Percentiles rank a stretch among this genome's conserved stretches.
phyloP scores from a whole-genome alignment of 1,140 invertebrate genomes.

The Venustaconcha ellipsiformis region DNA sequence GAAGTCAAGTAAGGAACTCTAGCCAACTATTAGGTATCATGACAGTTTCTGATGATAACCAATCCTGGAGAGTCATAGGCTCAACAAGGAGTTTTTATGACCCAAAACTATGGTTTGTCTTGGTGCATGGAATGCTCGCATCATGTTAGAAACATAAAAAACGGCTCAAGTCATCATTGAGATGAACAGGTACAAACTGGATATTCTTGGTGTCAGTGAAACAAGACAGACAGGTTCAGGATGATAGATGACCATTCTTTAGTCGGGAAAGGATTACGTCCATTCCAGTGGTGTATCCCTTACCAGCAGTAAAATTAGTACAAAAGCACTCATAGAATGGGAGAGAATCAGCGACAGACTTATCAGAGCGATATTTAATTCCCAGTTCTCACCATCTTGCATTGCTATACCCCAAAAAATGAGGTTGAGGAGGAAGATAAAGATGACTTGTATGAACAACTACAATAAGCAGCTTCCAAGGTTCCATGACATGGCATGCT shows the following conservation, averaged over 20 bases:
- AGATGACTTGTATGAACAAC: too few species aligned
- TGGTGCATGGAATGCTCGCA: slow-evolving; percentile 18
- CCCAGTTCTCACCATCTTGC: too few species aligned
- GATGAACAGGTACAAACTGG: slow-evolving; percentile 7
- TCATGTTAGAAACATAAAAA: slow-evolving; percentile 16
- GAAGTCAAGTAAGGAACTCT: not conserved
- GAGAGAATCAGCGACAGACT: too few species aligned
- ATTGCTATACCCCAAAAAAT: too few species aligned
- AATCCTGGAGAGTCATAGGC: not conserved
- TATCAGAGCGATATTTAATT: too few species aligned
- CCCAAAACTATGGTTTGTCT: not conserved
- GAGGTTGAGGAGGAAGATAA: too few species aligned
- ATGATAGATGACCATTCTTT: not conserved
- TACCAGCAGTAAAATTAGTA: too few species aligned
- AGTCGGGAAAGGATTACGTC: not conserved
- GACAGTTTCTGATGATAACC: not conserved
- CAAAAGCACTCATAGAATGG: too few species aligned
- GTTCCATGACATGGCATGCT: too few species aligned
- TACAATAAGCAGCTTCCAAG: too few species aligned
- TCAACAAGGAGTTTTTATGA: not conserved
- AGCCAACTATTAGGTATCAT: slow-evolving; percentile 6
- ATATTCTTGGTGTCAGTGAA: not conserved
- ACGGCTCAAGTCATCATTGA: slow-evolving; percentile 13
- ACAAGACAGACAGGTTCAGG: too few species aligned
- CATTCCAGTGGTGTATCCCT: too few species aligned